Conservation (phyloP, 2,888 invertebrate genomes). For the Orthosia incerta region DNA sequence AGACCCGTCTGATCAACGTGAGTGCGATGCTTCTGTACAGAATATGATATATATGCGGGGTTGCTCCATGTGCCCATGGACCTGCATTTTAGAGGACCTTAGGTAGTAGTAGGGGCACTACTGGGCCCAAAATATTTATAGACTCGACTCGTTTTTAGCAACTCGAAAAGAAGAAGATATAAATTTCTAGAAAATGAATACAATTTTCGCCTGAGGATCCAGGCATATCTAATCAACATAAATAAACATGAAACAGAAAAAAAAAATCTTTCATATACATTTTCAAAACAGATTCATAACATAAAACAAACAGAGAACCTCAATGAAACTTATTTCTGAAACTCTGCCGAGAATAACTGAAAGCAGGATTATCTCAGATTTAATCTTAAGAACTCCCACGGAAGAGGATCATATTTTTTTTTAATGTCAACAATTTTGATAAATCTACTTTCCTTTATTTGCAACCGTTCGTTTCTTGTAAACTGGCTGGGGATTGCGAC, state of each 20-base stretch:
- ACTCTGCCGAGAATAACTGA: constrained; percentile 61
- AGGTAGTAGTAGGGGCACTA: no score
- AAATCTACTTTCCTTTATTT: constrained; percentile 52
- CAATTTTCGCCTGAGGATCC: neutral
- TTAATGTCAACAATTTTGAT: constrained; percentile 64
- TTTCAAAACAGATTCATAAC: constrained; percentile 21
- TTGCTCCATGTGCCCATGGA: no score
- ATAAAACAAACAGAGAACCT: constrained; percentile 42
- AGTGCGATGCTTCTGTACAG: no score
- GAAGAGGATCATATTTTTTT: constrained; percentile 61
- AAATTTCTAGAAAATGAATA: neutral
- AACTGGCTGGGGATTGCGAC: constrained; percentile 23
- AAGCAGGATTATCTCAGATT: constrained; percentile 66
- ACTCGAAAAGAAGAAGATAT: no score
- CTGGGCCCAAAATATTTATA: no score
- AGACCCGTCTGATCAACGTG: no score
- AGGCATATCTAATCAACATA: neutral
- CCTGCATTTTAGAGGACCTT: no score
- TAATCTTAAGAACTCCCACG: constrained; percentile 64
- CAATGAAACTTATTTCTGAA: constrained; percentile 60
- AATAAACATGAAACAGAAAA: constrained; percentile 1
- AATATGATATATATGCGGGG: no score
- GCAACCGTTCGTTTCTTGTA: constrained; percentile 30
- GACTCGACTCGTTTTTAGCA: no score
- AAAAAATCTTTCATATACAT: neutral